These are phyloP conservation scores for Lacanobia oleracea DNA, from an alignment of 2,888 invertebrate genomes.

Conservation along the genomic window DNA sequence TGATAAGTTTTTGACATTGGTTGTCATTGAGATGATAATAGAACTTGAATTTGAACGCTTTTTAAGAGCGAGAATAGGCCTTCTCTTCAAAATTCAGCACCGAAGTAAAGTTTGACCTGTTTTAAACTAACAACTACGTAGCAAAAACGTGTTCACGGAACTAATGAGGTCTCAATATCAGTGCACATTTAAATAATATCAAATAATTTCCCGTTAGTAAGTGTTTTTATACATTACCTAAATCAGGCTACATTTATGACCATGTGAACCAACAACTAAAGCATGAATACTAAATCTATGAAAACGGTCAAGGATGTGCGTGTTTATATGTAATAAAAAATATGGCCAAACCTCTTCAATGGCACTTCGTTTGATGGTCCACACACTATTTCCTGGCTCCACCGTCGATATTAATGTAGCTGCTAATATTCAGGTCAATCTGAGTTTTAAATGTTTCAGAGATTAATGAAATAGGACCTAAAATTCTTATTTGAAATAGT, in stretches of 20 bases:
- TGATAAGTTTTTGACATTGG: too few relatives aligned
- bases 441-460: background rate
- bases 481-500: background rate
- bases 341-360: constrained; percentile 47
- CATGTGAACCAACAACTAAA: background rate
- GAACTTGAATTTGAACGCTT: too few relatives aligned
- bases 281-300: constrained; percentile 35
- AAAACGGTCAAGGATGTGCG: constrained; percentile 44
- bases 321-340: constrained; percentile 48
- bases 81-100: too few relatives aligned
- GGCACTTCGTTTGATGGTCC: constrained; percentile 42
- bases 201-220: background rate
- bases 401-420: constrained; percentile 20
- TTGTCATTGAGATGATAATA: too few relatives aligned
- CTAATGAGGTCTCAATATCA: background rate
- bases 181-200: background rate
- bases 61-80: too few relatives aligned
- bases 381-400: constrained; percentile 21
- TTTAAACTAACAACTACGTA: too few relatives aligned
- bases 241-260: background rate
- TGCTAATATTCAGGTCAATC: constrained; percentile 15
- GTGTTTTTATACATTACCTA: background rate
- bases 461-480: background rate
- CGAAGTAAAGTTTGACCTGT: too few relatives aligned
- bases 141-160: too few relatives aligned